Conservation (phyloP, 1,140 invertebrate species). For the Lasaia peninsularis region DNA sequence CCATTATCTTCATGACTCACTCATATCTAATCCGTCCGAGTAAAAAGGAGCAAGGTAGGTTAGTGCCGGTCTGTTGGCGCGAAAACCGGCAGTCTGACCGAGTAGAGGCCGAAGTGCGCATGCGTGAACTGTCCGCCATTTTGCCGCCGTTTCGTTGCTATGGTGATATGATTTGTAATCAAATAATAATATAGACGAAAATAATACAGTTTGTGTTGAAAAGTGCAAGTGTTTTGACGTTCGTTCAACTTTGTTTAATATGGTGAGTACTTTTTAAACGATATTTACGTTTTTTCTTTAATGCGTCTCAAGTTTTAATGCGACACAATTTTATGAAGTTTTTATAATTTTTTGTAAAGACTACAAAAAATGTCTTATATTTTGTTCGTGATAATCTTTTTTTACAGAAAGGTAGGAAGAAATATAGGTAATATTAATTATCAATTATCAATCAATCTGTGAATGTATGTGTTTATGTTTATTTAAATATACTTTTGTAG, state of each 20-base stretch:
- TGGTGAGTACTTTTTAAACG: conserved; percentile 27
- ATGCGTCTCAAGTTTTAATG: conserved; percentile 12
- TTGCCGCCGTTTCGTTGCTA: conserved; percentile 33
- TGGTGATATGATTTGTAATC: conserved; percentile 47
- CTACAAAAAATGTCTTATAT: background rate
- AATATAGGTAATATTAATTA: no score
- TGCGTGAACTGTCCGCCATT: conserved; percentile 42
- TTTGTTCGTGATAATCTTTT: no score
- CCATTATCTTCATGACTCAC: conserved; percentile 13
- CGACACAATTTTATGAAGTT: background rate
- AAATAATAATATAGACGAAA: conserved; percentile 36
- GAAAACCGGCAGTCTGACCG: conserved; percentile 54
- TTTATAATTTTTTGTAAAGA: background rate
- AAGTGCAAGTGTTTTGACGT: conserved; percentile 30
- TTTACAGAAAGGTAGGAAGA: no score
- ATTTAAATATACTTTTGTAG: no score
- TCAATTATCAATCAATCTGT: no score
- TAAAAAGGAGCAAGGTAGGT: conserved; percentile 21
- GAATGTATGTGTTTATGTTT: no score
- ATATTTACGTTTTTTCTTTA: conserved; percentile 8
- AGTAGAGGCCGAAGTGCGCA: conserved; percentile 39
- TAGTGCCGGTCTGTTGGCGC: conserved; percentile 39
- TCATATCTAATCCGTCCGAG: conserved; percentile 24
- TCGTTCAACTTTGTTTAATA: conserved; percentile 22
- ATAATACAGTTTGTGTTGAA: conserved; percentile 15